phyloP scores from a whole-genome alignment of 2,888 invertebrate genomes.

The Itoplectis maculator region DNA sequence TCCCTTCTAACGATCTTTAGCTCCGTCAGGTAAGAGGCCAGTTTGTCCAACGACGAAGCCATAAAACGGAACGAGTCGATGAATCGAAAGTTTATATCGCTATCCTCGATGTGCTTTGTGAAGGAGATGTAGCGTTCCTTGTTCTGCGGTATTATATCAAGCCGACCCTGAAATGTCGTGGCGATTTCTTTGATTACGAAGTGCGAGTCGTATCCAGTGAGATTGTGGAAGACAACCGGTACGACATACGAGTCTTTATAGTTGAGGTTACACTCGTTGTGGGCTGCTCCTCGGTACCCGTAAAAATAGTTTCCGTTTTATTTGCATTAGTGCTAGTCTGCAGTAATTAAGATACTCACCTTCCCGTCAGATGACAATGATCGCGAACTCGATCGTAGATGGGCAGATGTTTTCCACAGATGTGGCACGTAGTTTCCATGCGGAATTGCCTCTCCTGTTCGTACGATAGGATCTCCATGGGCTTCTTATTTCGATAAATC shows the following conservation, averaged over 20 bases:
- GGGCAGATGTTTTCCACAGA: conserved; percentile 67
- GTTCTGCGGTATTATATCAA: conserved; percentile 68
- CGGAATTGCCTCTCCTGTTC: conserved; percentile 38
- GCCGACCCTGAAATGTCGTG: conserved; percentile 63
- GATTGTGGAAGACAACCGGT: conserved; percentile 75
- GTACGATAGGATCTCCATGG: conserved; percentile 44
- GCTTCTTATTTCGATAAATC: conserved; percentile 14
- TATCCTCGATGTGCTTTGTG: conserved; percentile 62
- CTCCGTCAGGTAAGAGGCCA: conserved; percentile 69
- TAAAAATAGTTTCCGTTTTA: too few species aligned
- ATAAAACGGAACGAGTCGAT: conserved; percentile 74
- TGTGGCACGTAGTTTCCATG: too few species aligned
- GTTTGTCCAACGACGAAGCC: conserved; percentile 72
- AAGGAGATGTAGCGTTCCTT: conserved; percentile 77
- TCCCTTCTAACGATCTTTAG: conserved; percentile 57
- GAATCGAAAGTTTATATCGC: conserved; percentile 30
- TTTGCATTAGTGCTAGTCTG: not conserved
- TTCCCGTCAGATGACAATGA: conserved; percentile 69
- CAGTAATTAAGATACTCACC: conserved; percentile 3
- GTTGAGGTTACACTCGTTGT: conserved; percentile 71
- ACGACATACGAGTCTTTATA: conserved; percentile 66
- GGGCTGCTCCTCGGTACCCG: conserved; percentile 68
- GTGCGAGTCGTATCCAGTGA: conserved; percentile 73
- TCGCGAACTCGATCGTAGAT: conserved; percentile 55
- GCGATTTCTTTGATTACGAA: conserved; percentile 71